phyloP scores from a whole-genome alignment of 2,888 invertebrate species.

The Portevinia maculata region DNA sequence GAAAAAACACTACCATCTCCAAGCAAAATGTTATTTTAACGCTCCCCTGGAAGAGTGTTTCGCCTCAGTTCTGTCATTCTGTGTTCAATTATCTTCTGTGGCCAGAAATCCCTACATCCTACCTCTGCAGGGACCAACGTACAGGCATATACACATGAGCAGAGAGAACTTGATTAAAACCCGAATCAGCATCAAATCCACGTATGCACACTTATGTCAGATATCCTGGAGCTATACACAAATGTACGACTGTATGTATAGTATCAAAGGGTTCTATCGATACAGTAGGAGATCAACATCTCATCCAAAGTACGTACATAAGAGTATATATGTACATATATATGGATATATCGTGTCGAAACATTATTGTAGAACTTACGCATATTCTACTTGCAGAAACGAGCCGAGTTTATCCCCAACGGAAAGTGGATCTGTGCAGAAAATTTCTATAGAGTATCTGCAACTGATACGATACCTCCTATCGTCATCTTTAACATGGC shows the following conservation, averaged over 20 bases:
- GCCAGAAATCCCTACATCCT: slow-evolving; percentile 43
- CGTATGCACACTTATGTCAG: slow-evolving; percentile 50
- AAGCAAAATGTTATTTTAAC: slow-evolving; percentile 54
- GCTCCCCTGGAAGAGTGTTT: slow-evolving; percentile 37
- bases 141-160: slow-evolving; percentile 35
- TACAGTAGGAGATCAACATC: slow-evolving; percentile 55
- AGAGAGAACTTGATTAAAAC: slow-evolving; percentile 68
- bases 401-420: slow-evolving; percentile 40
- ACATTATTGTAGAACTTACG: slow-evolving; percentile 47
- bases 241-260: neutral
- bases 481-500: slow-evolving; percentile 49
- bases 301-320: slow-evolving; percentile 33
- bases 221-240: slow-evolving; percentile 39
- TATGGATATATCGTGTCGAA: slow-evolving; percentile 9
- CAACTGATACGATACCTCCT: slow-evolving; percentile 29
- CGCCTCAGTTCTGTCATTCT: slow-evolving; percentile 27
- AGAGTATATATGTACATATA: neutral
- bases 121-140: slow-evolving; percentile 57
- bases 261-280: slow-evolving; percentile 61
- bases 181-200: slow-evolving; percentile 55
- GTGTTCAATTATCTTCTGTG: slow-evolving; percentile 60
- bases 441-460: slow-evolving; percentile 22
- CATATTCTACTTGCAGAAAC: slow-evolving; percentile 57
- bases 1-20: neutral
- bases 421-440: slow-evolving; percentile 42